Evolutionary conservation across 2,888 invertebrate species (phyloP).

Genomic region (Acronicta aceris): DNA sequence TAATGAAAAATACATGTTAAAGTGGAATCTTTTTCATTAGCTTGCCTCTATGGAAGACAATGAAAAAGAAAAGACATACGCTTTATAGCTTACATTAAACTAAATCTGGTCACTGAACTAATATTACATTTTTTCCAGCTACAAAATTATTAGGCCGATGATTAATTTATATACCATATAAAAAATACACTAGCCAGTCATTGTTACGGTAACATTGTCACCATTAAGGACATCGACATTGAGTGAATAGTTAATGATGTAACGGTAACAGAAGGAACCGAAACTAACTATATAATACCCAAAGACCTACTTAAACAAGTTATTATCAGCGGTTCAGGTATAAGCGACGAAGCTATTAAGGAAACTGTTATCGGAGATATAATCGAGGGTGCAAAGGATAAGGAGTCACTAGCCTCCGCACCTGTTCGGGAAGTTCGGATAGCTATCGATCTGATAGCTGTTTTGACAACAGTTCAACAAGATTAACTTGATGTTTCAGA

Average conservation of each 20-base stretch:
- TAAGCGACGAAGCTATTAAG: conserved; percentile 63
- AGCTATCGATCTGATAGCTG: conserved; percentile 57
- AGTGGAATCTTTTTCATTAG: too few relatives aligned
- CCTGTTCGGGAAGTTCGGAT: conserved; percentile 56
- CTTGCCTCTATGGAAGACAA: too few relatives aligned
- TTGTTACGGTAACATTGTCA: conserved; percentile 37
- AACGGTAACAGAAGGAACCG: conserved; percentile 48
- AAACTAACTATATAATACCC: conserved; percentile 51
- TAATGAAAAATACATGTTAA: too few relatives aligned
- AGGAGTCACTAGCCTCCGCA: conserved; percentile 53
- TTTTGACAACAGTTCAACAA: conserved; percentile 52
- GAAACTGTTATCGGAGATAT: conserved; percentile 62
- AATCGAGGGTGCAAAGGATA: conserved; percentile 59
- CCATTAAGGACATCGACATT: conserved; percentile 38
- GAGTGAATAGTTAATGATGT: conserved; percentile 51
- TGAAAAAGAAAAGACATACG: conserved; percentile 17
- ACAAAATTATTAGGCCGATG: conserved; percentile 18
- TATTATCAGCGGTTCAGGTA: conserved; percentile 61
- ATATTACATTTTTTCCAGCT: conserved; percentile 26
- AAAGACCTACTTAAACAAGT: conserved; percentile 56
- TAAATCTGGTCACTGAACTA: conserved; percentile 18
- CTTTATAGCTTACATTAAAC: too few relatives aligned
- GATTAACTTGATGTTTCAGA: conserved; percentile 40
- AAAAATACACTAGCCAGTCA: conserved; percentile 40
- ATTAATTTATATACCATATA: conserved; percentile 26